Conservation (phyloP, 2,888 invertebrate species). For the Erebia palarica region DNA sequence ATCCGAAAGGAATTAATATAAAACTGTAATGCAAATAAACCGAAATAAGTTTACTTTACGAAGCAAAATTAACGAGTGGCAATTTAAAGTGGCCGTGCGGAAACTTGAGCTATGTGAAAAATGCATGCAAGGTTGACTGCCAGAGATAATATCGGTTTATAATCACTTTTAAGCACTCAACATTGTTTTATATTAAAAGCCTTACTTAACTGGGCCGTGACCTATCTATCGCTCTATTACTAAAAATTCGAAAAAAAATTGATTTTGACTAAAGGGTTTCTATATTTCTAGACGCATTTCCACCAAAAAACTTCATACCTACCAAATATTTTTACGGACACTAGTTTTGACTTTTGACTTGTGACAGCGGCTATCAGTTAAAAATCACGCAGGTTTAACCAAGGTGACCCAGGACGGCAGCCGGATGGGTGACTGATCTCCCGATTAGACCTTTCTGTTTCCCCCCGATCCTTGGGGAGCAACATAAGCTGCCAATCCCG, state of each 20-base stretch:
- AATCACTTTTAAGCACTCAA: conserved; percentile 25
- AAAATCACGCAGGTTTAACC: no score
- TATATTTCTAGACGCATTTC: no score
- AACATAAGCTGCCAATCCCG: no score
- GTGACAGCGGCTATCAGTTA: no score
- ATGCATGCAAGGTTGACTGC: conserved; percentile 36
- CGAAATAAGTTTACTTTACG: conserved; percentile 6
- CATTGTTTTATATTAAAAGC: neutral
- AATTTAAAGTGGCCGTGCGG: conserved; percentile 35
- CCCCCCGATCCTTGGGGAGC: no score
- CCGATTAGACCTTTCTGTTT: no score
- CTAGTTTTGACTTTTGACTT: no score
- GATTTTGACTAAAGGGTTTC: no score
- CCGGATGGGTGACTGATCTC: no score
- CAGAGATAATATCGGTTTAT: conserved; percentile 30
- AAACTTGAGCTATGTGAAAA: conserved; percentile 37
- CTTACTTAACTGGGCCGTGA: conserved; percentile 1
- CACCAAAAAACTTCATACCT: no score
- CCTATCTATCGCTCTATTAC: neutral
- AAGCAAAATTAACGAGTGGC: conserved; percentile 25
- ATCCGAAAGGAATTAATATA: neutral
- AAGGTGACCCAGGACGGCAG: no score
- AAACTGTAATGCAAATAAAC: conserved; percentile 13
- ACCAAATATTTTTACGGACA: no score
- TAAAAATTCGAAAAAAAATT: neutral